Evolutionary conservation across 2,113 vertebrate genomes (phyloP).

Genomic region (Scatophagus argus): DNA sequence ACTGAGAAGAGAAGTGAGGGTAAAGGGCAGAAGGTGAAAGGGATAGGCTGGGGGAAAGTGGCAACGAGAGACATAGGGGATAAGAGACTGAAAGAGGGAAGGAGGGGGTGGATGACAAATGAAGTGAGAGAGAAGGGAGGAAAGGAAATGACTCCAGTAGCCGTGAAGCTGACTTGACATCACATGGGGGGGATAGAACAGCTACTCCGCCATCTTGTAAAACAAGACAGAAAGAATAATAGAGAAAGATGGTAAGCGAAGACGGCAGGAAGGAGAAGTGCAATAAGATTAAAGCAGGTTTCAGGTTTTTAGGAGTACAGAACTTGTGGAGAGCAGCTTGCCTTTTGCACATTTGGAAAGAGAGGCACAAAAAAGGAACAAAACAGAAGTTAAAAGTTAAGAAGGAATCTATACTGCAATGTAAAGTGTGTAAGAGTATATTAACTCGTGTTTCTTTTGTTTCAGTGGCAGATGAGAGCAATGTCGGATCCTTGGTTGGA

Average conservation of each 20-base stretch:
- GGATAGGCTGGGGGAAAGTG: constrained; percentile 3
- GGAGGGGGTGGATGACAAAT: constrained; percentile 57
- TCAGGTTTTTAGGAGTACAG: neutral
- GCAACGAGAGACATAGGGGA: neutral
- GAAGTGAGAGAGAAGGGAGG: constrained; percentile 49
- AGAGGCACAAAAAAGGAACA: neutral
- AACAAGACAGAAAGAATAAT: constrained; percentile 37
- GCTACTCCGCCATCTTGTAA: constrained; percentile 1
- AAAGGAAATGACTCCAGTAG: constrained; percentile 56
- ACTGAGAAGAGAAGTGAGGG: constrained; percentile 9
- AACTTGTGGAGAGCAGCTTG: constrained; percentile 9
- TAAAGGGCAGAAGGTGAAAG: constrained; percentile 54
- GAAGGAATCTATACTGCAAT: neutral
- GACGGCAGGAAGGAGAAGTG: neutral
- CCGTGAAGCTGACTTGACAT: constrained; percentile 33
- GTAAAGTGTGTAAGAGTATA: neutral
- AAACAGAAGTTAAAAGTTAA: neutral
- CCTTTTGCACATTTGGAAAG: neutral
- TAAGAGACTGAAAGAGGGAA: constrained; percentile 22
- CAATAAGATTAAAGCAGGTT: neutral
- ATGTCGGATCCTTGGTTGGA: constrained; percentile 46
- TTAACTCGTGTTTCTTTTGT: constrained; percentile 44
- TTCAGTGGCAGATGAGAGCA: constrained; percentile 78
- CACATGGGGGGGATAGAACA: constrained; percentile 13
- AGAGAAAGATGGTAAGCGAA: neutral